Conservation (phyloP, 2,888 invertebrate species). For the Eupithecia centaureata region DNA sequence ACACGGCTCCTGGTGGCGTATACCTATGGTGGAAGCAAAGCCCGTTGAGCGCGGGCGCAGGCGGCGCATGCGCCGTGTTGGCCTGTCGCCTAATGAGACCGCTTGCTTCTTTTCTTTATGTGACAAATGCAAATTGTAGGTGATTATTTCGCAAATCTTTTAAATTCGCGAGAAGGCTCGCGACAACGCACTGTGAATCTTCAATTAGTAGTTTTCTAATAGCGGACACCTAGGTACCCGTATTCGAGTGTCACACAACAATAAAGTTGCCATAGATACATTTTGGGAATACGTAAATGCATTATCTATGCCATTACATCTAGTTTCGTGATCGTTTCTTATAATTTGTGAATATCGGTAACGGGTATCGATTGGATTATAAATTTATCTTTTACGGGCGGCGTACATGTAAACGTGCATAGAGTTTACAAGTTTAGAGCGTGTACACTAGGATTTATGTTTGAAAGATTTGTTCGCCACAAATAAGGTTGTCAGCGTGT, state of each 20-base stretch:
- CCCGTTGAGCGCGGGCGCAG: neutral
- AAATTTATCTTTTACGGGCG: slow-evolving; percentile 68
- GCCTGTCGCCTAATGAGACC: slow-evolving; percentile 72
- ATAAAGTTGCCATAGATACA: slow-evolving; percentile 63
- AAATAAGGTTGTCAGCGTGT: slow-evolving; percentile 83
- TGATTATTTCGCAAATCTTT: slow-evolving; percentile 73
- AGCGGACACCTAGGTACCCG: slow-evolving; percentile 48
- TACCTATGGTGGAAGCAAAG: neutral
- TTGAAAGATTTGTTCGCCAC: slow-evolving; percentile 82
- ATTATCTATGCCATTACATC: slow-evolving; percentile 44
- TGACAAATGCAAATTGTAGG: slow-evolving; percentile 77
- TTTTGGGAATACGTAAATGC: slow-evolving; percentile 50
- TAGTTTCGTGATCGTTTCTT: slow-evolving; percentile 51
- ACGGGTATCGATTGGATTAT: slow-evolving; percentile 55
- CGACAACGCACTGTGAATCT: slow-evolving; percentile 64
- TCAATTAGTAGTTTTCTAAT: slow-evolving; percentile 66
- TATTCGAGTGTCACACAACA: slow-evolving; percentile 48
- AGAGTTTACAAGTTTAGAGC: slow-evolving; percentile 80
- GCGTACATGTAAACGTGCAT: slow-evolving; percentile 71
- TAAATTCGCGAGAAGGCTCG: slow-evolving; percentile 56
- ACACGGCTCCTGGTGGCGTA: slow-evolving; percentile 1
- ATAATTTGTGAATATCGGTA: slow-evolving; percentile 57
- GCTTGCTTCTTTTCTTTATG: slow-evolving; percentile 78
- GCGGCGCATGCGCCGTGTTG: slow-evolving; percentile 37
- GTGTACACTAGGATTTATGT: slow-evolving; percentile 82